Evolutionary conservation across 2,113 vertebrate species (phyloP).

Genomic region (Nesoenas mayeri): DNA sequence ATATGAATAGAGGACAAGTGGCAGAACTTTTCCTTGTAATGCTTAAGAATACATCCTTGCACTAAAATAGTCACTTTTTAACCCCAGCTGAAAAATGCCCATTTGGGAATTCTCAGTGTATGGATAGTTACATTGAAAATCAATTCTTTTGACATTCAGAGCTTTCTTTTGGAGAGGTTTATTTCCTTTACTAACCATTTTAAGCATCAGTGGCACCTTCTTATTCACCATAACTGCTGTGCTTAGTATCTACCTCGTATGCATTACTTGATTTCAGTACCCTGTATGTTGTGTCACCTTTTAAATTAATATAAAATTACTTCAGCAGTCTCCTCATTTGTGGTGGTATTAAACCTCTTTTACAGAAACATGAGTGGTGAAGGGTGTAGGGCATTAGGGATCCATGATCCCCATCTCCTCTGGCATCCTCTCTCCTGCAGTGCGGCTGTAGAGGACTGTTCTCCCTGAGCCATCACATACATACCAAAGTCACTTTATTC

Average conservation of each 20-base stretch:
- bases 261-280: not conserved
- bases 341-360: not conserved
- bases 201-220: constrained; percentile 12
- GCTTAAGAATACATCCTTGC: not conserved
- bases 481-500: not conserved
- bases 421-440: not conserved
- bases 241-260: constrained; percentile 21
- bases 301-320: not conserved
- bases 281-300: not conserved
- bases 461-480: not conserved
- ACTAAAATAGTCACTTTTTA: constrained; percentile 34
- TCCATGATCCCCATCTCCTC: not conserved
- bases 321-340: not conserved
- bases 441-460: not conserved
- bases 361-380: not conserved
- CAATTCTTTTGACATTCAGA: constrained; percentile 40
- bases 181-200: constrained; percentile 30
- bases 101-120: not conserved
- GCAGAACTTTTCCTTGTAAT: not conserved
- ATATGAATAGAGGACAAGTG: not conserved
- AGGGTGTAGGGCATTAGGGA: not conserved
- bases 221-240: constrained; percentile 13
- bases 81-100: not conserved
- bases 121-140: constrained; percentile 42
- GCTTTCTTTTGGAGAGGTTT: constrained; percentile 17